These are phyloP conservation scores for Paratilapia polleni DNA, from an alignment of 2,113 vertebrate genomes.

Conservation along the genomic window DNA sequence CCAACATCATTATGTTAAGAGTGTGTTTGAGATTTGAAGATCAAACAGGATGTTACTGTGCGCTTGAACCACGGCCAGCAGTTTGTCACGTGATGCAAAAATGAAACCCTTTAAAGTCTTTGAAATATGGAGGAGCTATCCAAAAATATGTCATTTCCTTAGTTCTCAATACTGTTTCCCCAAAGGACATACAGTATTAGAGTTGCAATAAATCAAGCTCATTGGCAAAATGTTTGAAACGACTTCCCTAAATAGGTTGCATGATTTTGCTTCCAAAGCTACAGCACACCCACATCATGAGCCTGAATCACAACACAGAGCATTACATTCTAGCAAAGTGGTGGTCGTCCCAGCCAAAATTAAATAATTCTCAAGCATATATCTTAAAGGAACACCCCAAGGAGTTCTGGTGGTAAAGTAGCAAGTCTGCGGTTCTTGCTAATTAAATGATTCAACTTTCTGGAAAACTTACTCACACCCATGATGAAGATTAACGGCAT, in stretches of 20 bases:
- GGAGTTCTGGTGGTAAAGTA: not conserved
- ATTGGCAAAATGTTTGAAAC: constrained; percentile 42
- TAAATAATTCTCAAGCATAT: not conserved
- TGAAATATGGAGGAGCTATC: not conserved
- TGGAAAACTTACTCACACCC: not conserved
- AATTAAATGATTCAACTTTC: constrained; percentile 5
- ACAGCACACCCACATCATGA: not conserved
- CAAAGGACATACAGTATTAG: constrained; percentile 18
- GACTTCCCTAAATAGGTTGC: constrained; percentile 5
- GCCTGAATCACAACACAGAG: not conserved
- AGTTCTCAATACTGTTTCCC: not conserved
- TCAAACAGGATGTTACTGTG: constrained; percentile 67
- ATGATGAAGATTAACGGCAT: not conserved
- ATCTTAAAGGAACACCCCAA: not conserved
- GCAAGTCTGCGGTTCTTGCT: not conserved
- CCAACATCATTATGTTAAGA: constrained; percentile 65
- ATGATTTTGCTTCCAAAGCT: not conserved
- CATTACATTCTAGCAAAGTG: not conserved
- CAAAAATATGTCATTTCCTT: constrained; percentile 22
- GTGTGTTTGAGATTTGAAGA: constrained; percentile 63
- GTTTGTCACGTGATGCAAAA: constrained; percentile 47
- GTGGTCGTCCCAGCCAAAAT: not conserved
- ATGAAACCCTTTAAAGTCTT: constrained; percentile 18
- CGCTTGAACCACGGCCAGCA: constrained; percentile 47
- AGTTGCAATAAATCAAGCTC: constrained; percentile 32